A percentile compares a stretch with the other conserved stretches of the same genome.
These are phyloP conservation scores for Pteropus alecto DNA, from an alignment of 2,113 vertebrate genomes.

Conservation along the genomic window DNA sequence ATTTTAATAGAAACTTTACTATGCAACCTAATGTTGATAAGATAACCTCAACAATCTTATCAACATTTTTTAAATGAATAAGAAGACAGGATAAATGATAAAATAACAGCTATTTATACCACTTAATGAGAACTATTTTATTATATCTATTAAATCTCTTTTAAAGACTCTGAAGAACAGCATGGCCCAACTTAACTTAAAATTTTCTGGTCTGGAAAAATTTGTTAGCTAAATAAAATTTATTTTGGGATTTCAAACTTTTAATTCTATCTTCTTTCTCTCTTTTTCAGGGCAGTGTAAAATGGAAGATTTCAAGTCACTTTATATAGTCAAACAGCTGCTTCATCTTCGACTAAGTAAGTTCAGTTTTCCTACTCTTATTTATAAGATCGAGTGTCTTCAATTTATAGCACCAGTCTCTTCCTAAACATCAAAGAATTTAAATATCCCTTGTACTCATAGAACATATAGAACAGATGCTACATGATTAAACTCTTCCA, in stretches of 20 bases:
- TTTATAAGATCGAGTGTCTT: neutral
- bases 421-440: neutral
- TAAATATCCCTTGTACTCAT: neutral
- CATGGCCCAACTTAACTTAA: neutral
- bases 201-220: neutral
- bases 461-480: neutral
- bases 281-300: neutral
- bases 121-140: neutral
- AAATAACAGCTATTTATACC: neutral
- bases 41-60: neutral
- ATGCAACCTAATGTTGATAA: neutral
- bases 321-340: neutral
- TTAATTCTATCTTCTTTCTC: neutral
- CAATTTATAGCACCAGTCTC: neutral
- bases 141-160: neutral
- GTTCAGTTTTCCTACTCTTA: neutral
- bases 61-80: neutral
- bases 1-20: neutral
- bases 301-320: neutral
- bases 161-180: neutral
- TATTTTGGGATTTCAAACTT: neutral
- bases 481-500: slow-evolving; percentile 15
- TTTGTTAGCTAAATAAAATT: neutral
- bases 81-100: neutral
- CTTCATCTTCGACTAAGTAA: neutral